phyloP scores from a whole-genome alignment of 2,113 vertebrate genomes.

The Tor tambroides region DNA sequence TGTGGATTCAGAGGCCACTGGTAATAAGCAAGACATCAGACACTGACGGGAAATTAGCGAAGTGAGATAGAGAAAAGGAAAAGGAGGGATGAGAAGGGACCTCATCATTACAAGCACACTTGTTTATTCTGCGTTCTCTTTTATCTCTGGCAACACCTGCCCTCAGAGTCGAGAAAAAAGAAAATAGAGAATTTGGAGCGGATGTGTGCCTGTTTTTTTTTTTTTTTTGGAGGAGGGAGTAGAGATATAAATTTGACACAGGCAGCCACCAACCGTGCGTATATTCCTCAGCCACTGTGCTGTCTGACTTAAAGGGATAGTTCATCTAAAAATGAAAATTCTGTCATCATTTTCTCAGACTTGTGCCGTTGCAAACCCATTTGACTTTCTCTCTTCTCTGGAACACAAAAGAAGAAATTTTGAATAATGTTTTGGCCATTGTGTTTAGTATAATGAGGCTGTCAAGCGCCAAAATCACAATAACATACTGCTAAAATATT shows the following conservation, averaged over 20 bases:
- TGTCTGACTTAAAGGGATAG: neutral
- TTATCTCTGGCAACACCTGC: slow-evolving; percentile 44
- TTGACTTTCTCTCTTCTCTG: neutral
- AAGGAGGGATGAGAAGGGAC: slow-evolving; percentile 18
- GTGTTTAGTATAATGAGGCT: neutral
- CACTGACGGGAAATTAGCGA: slow-evolving; percentile 45
- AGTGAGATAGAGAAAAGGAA: slow-evolving; percentile 19
- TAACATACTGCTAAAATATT: neutral
- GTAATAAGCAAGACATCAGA: slow-evolving; percentile 57
- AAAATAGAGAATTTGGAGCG: neutral
- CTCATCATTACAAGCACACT: slow-evolving; percentile 48
- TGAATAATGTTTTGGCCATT: neutral
- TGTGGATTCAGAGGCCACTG: slow-evolving; percentile 33
- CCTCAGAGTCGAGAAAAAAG: neutral
- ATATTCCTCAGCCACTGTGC: neutral
- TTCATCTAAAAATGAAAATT: slow-evolving; percentile 3
- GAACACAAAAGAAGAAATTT: neutral
- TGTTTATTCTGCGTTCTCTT: slow-evolving; percentile 42
- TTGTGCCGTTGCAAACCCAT: neutral
- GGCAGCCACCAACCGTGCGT: neutral
- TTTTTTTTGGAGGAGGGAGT: neutral
- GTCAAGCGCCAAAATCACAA: neutral
- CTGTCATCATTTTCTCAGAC: neutral
- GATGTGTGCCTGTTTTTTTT: neutral
- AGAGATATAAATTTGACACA: slow-evolving; percentile 34